Conservation (phyloP, 1,140 invertebrate genomes). For the Nasonia giraulti region DNA sequence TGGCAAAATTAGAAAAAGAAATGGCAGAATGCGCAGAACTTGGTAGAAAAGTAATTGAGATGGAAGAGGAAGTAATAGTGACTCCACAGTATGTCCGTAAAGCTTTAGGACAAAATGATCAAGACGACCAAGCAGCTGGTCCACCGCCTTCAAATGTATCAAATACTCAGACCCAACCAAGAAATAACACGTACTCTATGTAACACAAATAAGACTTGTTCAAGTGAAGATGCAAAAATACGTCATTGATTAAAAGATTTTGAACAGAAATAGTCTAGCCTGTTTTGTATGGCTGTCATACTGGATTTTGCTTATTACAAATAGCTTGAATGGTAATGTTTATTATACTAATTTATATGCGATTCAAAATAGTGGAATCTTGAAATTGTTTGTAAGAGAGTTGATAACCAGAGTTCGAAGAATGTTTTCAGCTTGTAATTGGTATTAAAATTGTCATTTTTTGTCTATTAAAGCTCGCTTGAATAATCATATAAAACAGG, state of each 20-base stretch:
- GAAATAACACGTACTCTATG: constrained; percentile 72
- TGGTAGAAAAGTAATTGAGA: constrained; percentile 89
- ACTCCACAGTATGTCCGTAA: constrained; percentile 91
- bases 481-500: constrained; percentile 27
- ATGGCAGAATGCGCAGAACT: constrained; percentile 90
- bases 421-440: not conserved
- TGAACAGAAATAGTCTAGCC: constrained; percentile 52
- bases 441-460: not conserved
- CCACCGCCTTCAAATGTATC: constrained; percentile 75
- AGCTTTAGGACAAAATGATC: constrained; percentile 77
- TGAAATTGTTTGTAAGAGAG: not conserved
- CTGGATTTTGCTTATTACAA: constrained; percentile 8
- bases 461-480: not conserved
- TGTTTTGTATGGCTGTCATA: constrained; percentile 51
- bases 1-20: constrained; percentile 90
- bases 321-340: constrained; percentile 24
- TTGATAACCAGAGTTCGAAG: not conserved
- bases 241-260: constrained; percentile 54
- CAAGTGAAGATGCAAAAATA: constrained; percentile 51
- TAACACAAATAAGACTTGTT: constrained; percentile 64
- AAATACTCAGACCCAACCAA: constrained; percentile 68
- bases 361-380: not conserved
- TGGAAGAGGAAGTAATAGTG: constrained; percentile 95
- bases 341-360: not conserved
- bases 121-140: constrained; percentile 77